These are phyloP conservation scores for Dasysyrphus tricinctus DNA, from an alignment of 2,888 invertebrate species.

Conservation along the genomic window DNA sequence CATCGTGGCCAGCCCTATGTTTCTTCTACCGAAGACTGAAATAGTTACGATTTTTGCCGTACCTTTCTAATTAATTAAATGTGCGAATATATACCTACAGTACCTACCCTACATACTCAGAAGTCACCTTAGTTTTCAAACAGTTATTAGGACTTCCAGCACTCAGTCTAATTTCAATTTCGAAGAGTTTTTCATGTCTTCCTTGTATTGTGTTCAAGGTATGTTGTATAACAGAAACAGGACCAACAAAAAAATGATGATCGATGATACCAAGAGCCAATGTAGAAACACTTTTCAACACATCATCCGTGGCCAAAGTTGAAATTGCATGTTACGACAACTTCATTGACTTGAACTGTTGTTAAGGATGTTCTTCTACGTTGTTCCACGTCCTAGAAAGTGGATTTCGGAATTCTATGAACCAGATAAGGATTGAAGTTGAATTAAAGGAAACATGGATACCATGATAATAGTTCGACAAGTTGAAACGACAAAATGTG, in stretches of 20 bases:
- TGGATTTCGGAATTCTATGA: slow-evolving; percentile 43
- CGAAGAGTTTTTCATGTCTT: neutral
- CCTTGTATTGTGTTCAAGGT: neutral
- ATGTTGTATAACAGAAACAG: neutral
- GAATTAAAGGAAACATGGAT: slow-evolving; percentile 65
- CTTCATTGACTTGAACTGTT: slow-evolving; percentile 55
- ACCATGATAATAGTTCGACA: slow-evolving; percentile 68
- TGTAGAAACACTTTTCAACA: slow-evolving; percentile 31
- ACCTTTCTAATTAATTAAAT: too few species aligned
- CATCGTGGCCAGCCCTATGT: too few species aligned
- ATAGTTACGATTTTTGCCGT: too few species aligned
- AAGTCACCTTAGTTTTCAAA: too few species aligned
- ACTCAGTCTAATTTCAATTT: neutral
- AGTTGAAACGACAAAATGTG: slow-evolving; percentile 57
- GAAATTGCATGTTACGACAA: slow-evolving; percentile 53
- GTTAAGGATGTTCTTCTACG: slow-evolving; percentile 30
- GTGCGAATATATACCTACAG: too few species aligned
- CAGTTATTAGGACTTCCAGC: too few species aligned
- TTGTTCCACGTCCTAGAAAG: slow-evolving; percentile 49
- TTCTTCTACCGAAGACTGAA: too few species aligned
- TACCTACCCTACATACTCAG: too few species aligned
- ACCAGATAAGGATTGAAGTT: slow-evolving; percentile 58
- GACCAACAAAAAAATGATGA: slow-evolving; percentile 5
- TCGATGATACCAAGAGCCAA: slow-evolving; percentile 16
- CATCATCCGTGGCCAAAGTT: slow-evolving; percentile 35